Conservation (phyloP, 2,113 vertebrate genomes). For the Hippocampus barbouri region DNA sequence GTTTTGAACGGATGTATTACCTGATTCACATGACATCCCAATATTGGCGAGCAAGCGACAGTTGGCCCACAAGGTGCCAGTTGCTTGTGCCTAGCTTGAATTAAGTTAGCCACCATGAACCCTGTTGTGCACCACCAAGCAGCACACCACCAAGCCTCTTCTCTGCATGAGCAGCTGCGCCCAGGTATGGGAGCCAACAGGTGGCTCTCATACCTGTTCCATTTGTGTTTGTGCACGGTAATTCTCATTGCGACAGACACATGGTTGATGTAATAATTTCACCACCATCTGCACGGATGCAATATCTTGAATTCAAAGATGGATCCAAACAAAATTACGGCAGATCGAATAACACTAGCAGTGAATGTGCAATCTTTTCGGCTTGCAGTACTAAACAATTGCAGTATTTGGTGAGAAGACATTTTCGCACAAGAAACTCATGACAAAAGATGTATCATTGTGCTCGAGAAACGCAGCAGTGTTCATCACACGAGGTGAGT, state of each 20-base stretch:
- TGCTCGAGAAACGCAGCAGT: background rate
- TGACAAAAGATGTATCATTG: no score
- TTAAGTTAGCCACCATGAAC: no score
- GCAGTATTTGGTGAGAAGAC: background rate
- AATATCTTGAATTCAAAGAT: background rate
- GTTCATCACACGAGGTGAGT: background rate
- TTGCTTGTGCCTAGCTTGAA: no score
- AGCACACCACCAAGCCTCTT: conserved; percentile 25
- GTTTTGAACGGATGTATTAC: no score
- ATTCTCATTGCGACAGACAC: conserved; percentile 33
- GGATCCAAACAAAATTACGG: background rate
- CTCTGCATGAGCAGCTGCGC: conserved; percentile 46
- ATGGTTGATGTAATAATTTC: conserved; percentile 56
- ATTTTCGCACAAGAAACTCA: background rate
- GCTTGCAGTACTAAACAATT: background rate
- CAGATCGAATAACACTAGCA: background rate
- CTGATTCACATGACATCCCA: no score
- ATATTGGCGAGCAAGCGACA: no score
- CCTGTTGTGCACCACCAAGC: no score
- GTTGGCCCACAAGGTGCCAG: no score
- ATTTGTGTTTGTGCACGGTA: conserved; percentile 50
- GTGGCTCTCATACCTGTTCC: conserved; percentile 65
- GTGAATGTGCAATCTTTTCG: background rate
- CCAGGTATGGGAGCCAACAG: conserved; percentile 41
- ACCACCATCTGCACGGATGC: conserved; percentile 15